Evolutionary conservation across 2,888 invertebrate species (phyloP).

Genomic region (Morpho deidamia): DNA sequence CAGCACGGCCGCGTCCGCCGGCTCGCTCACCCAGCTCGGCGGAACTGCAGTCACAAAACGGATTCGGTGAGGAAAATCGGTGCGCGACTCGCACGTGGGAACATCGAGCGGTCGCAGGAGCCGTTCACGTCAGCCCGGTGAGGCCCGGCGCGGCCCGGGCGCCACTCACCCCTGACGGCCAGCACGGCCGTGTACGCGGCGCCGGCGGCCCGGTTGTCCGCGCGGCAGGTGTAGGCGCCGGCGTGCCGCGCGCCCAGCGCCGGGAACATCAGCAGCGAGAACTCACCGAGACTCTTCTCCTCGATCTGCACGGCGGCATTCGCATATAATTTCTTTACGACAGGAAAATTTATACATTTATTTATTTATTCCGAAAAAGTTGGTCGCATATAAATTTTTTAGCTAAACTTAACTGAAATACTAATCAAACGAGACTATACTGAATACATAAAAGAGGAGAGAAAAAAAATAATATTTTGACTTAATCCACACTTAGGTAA

Average conservation of each 20-base stretch:
- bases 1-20: constrained; percentile 82
- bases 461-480: too few species aligned
- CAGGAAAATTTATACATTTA: too few species aligned
- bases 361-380: too few species aligned
- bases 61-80: neutral
- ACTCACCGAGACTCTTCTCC: constrained; percentile 83
- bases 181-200: constrained; percentile 82
- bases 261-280: constrained; percentile 83
- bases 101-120: too few species aligned
- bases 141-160: too few species aligned
- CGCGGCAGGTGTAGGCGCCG: constrained; percentile 84
- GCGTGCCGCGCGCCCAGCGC: constrained; percentile 82
- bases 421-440: too few species aligned
- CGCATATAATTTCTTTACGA: too few species aligned
- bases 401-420: too few species aligned
- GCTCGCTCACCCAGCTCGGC: constrained; percentile 84
- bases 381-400: too few species aligned
- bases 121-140: too few species aligned
- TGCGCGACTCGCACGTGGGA: neutral
- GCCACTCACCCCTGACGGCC: constrained; percentile 81
- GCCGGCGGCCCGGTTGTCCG: constrained; percentile 82
- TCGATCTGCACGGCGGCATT: constrained; percentile 61
- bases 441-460: too few species aligned
- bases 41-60: constrained; percentile 74
- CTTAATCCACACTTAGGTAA: too few species aligned